phyloP scores from a whole-genome alignment of 1,140 invertebrate species.

The Penaeus indicus region DNA sequence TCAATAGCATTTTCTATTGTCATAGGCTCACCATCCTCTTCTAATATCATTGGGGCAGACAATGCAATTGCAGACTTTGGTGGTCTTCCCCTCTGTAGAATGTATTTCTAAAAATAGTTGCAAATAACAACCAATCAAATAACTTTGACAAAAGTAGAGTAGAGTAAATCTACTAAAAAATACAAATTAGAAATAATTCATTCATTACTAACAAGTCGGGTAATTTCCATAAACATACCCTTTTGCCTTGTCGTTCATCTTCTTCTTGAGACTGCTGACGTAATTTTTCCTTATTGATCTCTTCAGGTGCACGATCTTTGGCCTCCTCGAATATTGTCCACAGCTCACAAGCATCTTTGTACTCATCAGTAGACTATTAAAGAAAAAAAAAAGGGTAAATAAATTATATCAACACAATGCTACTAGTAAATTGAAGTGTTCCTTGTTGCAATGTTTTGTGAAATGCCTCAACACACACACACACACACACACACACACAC shows the following conservation, averaged over 20 bases:
- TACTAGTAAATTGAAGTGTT: too few species aligned
- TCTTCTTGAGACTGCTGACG: conserved; percentile 69
- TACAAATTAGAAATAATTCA: background rate
- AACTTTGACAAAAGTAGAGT: too few species aligned
- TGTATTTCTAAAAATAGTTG: background rate
- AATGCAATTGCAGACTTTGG: conserved; percentile 53
- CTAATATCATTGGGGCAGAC: conserved; percentile 62
- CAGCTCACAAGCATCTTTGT: conserved; percentile 91
- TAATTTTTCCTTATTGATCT: conserved; percentile 69
- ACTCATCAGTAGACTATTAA: conserved; percentile 78
- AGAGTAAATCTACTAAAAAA: too few species aligned
- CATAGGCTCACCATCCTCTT: conserved; percentile 62
- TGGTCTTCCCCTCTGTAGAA: conserved; percentile 28
- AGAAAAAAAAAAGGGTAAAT: background rate
- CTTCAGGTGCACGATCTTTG: conserved; percentile 72
- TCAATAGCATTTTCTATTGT: conserved; percentile 75
- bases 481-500: too few species aligned
- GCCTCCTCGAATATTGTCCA: conserved; percentile 84
- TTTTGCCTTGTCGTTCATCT: conserved; percentile 57
- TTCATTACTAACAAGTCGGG: background rate
- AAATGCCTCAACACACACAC: too few species aligned
- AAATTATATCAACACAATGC: too few species aligned
- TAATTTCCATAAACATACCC: conserved; percentile 34
- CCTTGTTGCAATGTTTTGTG: too few species aligned
- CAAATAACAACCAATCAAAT: too few species aligned